These are phyloP conservation scores for Neoseiulus cucumeris DNA, from an alignment of 1,140 invertebrate species.

Conservation along the genomic window DNA sequence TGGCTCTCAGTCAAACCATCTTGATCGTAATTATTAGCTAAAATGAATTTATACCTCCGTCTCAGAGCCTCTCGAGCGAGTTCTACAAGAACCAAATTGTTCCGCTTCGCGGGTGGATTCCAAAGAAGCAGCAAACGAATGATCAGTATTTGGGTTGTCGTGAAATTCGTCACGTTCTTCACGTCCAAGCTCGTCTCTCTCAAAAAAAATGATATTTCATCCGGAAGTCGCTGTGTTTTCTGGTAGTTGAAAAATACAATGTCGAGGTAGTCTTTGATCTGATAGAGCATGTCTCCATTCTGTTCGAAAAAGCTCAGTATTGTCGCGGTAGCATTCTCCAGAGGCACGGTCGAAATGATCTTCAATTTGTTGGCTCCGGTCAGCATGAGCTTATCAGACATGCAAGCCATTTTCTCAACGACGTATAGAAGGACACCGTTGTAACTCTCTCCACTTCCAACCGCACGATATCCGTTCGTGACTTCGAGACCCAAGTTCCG, in stretches of 20 bases:
- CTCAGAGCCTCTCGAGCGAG: not conserved
- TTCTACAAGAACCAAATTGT: not conserved
- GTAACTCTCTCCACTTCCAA: not conserved
- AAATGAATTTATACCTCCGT: not conserved
- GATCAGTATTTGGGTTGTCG: not conserved
- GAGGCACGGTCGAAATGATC: not conserved
- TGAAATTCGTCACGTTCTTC: not conserved
- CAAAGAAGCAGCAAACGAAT: not conserved
- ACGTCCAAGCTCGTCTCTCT: not conserved
- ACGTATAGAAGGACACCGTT: not conserved
- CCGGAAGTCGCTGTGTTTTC: not conserved
- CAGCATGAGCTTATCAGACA: constrained; percentile 3
- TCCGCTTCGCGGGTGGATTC: not conserved
- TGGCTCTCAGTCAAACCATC: not conserved
- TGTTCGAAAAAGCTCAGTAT: not conserved
- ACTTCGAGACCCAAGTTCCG: not conserved
- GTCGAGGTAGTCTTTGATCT: constrained; percentile 3
- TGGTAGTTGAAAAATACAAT: not conserved
- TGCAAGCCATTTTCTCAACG: not conserved
- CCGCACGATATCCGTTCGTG: not conserved
- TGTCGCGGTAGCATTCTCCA: not conserved
- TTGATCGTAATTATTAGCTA: not conserved
- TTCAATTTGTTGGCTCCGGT: constrained; percentile 7
- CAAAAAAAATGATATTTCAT: not conserved
- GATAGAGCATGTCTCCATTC: not conserved